These are phyloP conservation scores for Tortricodes alternella DNA, from an alignment of 2,888 invertebrate species.

Conservation along the genomic window DNA sequence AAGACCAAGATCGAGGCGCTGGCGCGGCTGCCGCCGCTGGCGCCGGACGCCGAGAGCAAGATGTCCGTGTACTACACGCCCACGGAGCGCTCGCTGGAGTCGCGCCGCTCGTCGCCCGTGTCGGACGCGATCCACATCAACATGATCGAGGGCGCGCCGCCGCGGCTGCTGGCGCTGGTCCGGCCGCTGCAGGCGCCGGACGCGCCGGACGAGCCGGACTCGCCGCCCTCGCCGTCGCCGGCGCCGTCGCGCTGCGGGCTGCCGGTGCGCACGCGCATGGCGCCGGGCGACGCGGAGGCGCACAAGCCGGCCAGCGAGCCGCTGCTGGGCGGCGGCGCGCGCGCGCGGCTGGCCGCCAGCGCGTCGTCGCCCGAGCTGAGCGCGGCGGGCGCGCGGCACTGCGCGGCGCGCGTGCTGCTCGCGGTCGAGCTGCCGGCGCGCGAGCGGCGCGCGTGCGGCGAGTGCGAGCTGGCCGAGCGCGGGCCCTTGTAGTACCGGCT, in stretches of 20 bases:
- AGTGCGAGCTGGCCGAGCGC: constrained; percentile 56
- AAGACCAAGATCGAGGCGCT: constrained; percentile 86
- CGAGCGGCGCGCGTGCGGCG: constrained; percentile 48
- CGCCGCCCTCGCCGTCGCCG: constrained; percentile 43
- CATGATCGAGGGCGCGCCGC: constrained; percentile 79
- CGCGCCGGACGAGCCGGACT: constrained; percentile 46
- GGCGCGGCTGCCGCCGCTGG: constrained; percentile 73
- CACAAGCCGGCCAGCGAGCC: constrained; percentile 72
- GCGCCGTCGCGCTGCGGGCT: constrained; percentile 45
- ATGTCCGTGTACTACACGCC: constrained; percentile 92
- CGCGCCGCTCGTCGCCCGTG: constrained; percentile 69
- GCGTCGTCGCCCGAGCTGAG: constrained; percentile 75
- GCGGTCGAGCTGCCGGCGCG: constrained; percentile 52
- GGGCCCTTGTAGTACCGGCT: constrained; percentile 76
- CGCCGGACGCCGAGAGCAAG: constrained; percentile 86
- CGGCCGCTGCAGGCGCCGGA: constrained; percentile 53
- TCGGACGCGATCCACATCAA: constrained; percentile 86
- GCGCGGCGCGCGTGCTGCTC: constrained; percentile 57
- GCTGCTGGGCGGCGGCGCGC: constrained; percentile 58
- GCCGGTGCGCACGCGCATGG: constrained; percentile 33
- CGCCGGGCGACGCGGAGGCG: constrained; percentile 40
- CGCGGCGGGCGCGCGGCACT: constrained; percentile 48
- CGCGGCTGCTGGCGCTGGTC: constrained; percentile 66
- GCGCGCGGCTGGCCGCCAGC: constrained; percentile 57
- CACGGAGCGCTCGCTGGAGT: constrained; percentile 85